phyloP scores from a whole-genome alignment of 2,797 vertebrate genomes.

The Mallotus villosus region DNA sequence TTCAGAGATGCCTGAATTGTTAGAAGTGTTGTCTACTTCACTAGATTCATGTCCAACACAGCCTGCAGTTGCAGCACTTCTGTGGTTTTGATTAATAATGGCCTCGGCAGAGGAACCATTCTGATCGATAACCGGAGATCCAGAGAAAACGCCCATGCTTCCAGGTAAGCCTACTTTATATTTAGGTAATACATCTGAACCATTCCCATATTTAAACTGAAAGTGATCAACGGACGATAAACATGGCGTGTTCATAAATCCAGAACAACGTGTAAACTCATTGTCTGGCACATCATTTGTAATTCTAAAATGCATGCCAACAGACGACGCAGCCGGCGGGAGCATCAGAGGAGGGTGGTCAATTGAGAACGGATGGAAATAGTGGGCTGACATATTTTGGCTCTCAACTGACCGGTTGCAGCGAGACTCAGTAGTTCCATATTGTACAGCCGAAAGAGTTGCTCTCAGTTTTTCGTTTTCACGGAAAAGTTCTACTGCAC shows the following conservation, averaged over 20 bases:
- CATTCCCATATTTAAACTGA: neutral
- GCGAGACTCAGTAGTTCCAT: conserved; percentile 1
- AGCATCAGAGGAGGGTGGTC: neutral
- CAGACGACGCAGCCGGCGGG: neutral
- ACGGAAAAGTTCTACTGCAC: conserved; percentile 50
- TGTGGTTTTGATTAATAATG: neutral
- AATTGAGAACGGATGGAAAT: neutral
- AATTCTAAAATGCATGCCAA: neutral
- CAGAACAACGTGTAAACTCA: neutral
- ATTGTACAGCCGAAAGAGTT: conserved; percentile 49
- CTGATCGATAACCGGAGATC: neutral
- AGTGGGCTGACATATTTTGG: neutral
- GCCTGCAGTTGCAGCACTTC: neutral
- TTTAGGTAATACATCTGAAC: conserved; percentile 1
- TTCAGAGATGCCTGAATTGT: neutral
- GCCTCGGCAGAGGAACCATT: neutral
- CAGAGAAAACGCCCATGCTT: neutral
- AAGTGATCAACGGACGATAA: conserved; percentile 2
- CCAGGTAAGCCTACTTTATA: neutral
- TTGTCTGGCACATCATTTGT: conserved; percentile 12
- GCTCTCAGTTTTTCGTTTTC: conserved; percentile 63
- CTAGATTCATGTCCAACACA: neutral
- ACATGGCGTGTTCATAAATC: conserved; percentile 1
- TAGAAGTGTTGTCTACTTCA: neutral
- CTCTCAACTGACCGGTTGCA: neutral